Base-by-base conservation (phyloP, 2,797 vertebrate genomes). In the Artibeus lituratus region DNA sequence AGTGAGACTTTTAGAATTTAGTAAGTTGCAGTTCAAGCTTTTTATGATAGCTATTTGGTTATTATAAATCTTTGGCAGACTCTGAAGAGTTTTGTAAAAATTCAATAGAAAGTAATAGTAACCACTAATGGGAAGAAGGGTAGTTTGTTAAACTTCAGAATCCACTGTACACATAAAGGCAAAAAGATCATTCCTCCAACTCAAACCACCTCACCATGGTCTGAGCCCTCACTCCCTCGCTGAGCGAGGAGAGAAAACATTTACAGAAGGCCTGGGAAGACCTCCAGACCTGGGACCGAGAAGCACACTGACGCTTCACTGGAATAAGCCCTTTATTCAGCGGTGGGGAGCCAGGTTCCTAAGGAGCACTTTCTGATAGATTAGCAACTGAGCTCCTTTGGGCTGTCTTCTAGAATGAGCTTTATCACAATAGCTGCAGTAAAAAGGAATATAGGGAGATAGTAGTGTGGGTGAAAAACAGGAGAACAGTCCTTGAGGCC, bases 1-100 rank as follows among this genome's bases (percentile, higher is more conserved):
- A 55, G 42, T 53, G 89, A 97, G 72, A 81, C 47, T 78, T 81
- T 82, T 69, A 85, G 85, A 87, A 74, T 89, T 93, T 14, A 93
- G 14, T 72, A 87, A 94, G 39, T 82, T 47, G 67, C 39, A 55
- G 4, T 59, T 91, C 15, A 70, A 35, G 5, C 35, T 72, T 73
- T 96, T 96, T 83, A 55, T 55, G 51, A 37, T 77, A 49, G 21
- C n/a, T 69, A 0, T 92, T 92, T 73, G 53, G 44, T 72, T 32
- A 80, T 81, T 95, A 92, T 80, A 83, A 76, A 94, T 95, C 24
- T 57, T 77, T 92, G 67, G 49, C 59, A 69, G 55, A 35, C 90
- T 21, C 65, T 90, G 35, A 80, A 84, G 39, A 94, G 65, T 73
- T 94, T 10, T 62, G 80, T 44, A 55, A 53, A 92, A 57, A 81